Conservation (phyloP, 2,888 invertebrate species). For the Hypena proboscidalis region DNA sequence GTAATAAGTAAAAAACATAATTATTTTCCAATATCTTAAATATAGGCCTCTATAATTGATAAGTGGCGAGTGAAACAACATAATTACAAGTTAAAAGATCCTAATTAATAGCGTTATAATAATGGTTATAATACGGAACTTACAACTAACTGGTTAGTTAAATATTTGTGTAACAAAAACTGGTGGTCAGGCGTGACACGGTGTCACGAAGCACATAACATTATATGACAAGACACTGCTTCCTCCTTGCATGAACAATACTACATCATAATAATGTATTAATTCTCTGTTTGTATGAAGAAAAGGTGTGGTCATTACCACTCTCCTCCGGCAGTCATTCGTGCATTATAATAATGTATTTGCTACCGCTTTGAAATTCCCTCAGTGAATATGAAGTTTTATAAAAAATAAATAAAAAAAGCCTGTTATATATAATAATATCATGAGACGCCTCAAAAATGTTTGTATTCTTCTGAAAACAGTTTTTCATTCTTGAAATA, state of each 20-base stretch:
- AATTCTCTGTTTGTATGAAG: background rate
- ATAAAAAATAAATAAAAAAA: no score
- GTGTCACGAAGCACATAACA: conserved; percentile 46
- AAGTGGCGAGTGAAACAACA: background rate
- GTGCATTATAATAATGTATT: no score
- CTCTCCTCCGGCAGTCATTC: no score
- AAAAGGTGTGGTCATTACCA: conserved; percentile 8
- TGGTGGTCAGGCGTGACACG: conserved; percentile 46
- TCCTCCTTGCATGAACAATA: conserved; percentile 30
- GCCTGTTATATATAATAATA: no score
- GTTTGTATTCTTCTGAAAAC: background rate
- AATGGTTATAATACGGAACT: conserved; percentile 24
- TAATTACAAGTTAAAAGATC: conserved; percentile 13
- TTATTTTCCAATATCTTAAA: no score
- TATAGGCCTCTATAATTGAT: background rate
- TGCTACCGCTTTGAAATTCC: no score
- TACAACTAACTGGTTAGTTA: conserved; percentile 13
- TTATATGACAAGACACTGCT: conserved; percentile 36
- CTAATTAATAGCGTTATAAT: conserved; percentile 24
- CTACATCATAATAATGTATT: conserved; percentile 29
- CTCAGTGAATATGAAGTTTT: no score
- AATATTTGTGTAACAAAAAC: conserved; percentile 29
- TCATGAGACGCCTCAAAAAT: no score
- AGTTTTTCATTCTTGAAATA: conserved; percentile 3
- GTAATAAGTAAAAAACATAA: no score